Evolutionary conservation across 2,797 vertebrate genomes (phyloP).

Genomic region (Rallus crepitans): DNA sequence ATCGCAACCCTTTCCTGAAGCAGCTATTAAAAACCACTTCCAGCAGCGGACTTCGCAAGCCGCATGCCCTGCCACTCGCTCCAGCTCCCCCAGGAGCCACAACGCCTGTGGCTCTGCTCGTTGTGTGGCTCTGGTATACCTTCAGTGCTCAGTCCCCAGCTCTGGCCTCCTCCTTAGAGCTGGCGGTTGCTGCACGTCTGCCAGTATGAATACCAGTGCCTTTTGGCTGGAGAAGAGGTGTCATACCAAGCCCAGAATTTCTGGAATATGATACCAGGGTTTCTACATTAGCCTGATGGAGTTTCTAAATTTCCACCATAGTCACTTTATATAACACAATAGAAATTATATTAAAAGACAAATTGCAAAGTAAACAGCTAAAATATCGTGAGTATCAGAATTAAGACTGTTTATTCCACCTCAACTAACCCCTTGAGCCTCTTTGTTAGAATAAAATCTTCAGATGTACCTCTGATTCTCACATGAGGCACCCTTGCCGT

Average conservation of each 20-base stretch:
- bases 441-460: not conserved
- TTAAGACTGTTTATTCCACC: not conserved
- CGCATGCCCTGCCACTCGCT: not conserved
- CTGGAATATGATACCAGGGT: conserved; percentile 18
- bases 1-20: not conserved
- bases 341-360: not conserved
- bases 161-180: conserved; percentile 13
- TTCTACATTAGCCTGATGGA: conserved; percentile 21
- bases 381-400: not conserved
- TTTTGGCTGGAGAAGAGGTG: not conserved
- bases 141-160: not conserved
- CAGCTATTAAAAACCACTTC: not conserved
- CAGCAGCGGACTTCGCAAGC: not conserved
- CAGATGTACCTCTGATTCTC: not conserved
- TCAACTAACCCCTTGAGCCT: not conserved
- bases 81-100: not conserved
- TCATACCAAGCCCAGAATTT: conserved; percentile 41
- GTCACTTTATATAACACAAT: not conserved
- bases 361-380: not conserved
- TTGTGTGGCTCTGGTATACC: not conserved
- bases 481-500: not conserved
- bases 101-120: not conserved
- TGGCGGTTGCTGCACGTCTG: conserved; percentile 13
- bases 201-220: conserved; percentile 19
- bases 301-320: conserved; percentile 1